Base-by-base conservation (phyloP, 2,797 vertebrate species). In the Malacoraja senta region DNA sequence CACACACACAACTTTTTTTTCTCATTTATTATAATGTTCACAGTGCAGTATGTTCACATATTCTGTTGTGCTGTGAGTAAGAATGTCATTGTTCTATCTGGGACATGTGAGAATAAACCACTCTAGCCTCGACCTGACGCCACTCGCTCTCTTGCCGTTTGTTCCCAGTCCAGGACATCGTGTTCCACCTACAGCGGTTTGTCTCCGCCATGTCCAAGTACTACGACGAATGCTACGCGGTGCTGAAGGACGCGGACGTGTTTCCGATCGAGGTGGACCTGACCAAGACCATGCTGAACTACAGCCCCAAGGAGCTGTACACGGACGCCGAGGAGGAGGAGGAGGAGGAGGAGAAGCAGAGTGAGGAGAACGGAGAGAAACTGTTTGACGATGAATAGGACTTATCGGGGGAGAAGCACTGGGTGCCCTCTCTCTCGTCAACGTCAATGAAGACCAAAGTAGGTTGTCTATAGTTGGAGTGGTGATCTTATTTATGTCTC, bases 191-290 rank as follows among this genome's bases (percentile, higher is more conserved):
- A 90, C 99, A 99, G 95, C 98, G 99, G 94, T 99, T 99, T 32
- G 99, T 99, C 93, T 99, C 98, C 0, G 98, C 98, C 0, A 98
- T 99, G 98, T 99, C 99, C 0, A 98, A 96, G 93, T 99, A 99
- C 96, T 98, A 99, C 0, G 97, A 98, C 0, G 98, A 99, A 94
- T 99, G 99, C 96, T 99, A 99, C 0, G 97, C 96, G 0, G 97
- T 99, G 76, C 96, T 99, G 94, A 98, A 98, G 44, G 98, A 98
- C 0, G 98, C 99, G 0, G 99, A 99, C 1, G 98, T 99, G 93
- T 99, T 99, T 95, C 99, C 99, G 95, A 99, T 99, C 9, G 99
- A 99, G 94, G 99, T 99, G 96, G 99, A 99, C 95, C 97, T 99
- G 92, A 98, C 98, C 8, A 98, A 97, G 93, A 99, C 99, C 93